A percentile compares a stretch with the other conserved stretches of the same genome.
Evolutionary conservation across 1,140 invertebrate species (phyloP).

Genomic region (Agrypnia vestita): DNA sequence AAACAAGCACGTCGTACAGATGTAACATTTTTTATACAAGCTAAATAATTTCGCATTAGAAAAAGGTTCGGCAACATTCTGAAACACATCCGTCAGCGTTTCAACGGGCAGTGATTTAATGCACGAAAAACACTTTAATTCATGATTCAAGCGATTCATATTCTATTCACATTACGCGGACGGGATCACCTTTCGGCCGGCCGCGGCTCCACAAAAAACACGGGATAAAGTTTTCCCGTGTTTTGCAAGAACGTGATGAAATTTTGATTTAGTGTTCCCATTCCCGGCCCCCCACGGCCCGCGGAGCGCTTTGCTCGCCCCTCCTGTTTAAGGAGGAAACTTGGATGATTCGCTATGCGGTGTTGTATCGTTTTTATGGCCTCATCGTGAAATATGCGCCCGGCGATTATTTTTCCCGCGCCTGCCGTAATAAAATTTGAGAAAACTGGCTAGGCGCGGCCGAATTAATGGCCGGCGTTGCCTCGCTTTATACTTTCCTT

Average conservation of each 20-base stretch:
- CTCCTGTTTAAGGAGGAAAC: constrained; percentile 37
- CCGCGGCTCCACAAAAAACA: constrained; percentile 45
- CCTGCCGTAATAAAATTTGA: constrained; percentile 58
- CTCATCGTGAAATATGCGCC: constrained; percentile 56
- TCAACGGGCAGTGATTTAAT: constrained; percentile 25
- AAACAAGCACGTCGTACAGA: too few species aligned
- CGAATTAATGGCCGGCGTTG: constrained; percentile 51
- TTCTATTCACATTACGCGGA: constrained; percentile 36
- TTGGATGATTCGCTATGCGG: constrained; percentile 46
- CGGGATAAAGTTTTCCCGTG: constrained; percentile 58
- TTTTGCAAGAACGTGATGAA: constrained; percentile 60
- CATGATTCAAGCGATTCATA: constrained; percentile 29
- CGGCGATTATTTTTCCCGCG: constrained; percentile 58
- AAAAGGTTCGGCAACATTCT: not conserved
- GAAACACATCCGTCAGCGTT: not conserved
- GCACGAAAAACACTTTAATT: constrained; percentile 30
- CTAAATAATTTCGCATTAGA: too few species aligned
- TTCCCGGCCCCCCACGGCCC: constrained; percentile 39
- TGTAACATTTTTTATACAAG: too few species aligned
- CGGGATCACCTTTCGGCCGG: constrained; percentile 30
- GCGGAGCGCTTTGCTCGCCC: constrained; percentile 1
- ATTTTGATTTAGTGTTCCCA: constrained; percentile 59
- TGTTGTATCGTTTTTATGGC: constrained; percentile 58
- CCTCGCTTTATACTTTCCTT: constrained; percentile 42
- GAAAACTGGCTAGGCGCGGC: constrained; percentile 47